phyloP scores from a whole-genome alignment of 2,888 invertebrate species.

The Rhingia rostrata region DNA sequence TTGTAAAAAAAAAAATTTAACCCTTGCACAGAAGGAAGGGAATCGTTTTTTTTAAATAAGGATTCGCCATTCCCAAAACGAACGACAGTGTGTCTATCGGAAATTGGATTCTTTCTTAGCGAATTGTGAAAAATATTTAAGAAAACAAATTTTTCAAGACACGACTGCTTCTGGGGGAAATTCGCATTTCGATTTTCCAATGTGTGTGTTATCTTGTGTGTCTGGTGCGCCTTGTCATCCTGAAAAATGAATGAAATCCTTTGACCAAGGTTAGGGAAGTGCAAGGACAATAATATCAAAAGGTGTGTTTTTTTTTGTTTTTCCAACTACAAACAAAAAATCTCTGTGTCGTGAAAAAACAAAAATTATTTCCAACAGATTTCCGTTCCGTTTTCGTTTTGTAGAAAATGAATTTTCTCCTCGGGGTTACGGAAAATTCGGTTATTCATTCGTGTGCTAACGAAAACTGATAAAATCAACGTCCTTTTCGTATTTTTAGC shows the following conservation, averaged over 20 bases:
- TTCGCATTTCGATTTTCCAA: constrained; percentile 32
- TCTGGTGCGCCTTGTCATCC: constrained; percentile 9
- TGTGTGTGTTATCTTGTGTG: constrained; percentile 3
- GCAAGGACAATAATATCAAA: constrained; percentile 10
- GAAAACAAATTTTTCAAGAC: neutral
- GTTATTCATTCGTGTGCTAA: neutral
- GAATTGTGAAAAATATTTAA: constrained; percentile 1
- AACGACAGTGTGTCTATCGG: neutral
- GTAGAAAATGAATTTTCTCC: constrained; percentile 15
- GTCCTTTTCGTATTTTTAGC: neutral
- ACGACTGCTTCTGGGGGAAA: neutral
- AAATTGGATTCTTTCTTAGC: neutral
- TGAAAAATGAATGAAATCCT: constrained; percentile 53
- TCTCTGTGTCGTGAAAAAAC: neutral
- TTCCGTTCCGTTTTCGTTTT: constrained; percentile 51
- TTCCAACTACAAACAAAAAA: neutral
- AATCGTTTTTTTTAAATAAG: neutral
- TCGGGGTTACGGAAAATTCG: neutral
- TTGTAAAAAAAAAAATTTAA: neutral
- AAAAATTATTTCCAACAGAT: constrained; percentile 10
- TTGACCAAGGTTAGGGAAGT: constrained; percentile 36
- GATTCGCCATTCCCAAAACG: neutral
- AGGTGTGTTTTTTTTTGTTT: constrained; percentile 1
- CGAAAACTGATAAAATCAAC: neutral
- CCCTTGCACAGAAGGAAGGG: neutral